Evolutionary conservation across 2,888 invertebrate genomes (phyloP), one percentile per base, ranked within the genome.

Genomic region (Rhimphoctona megacephalus): DNA sequence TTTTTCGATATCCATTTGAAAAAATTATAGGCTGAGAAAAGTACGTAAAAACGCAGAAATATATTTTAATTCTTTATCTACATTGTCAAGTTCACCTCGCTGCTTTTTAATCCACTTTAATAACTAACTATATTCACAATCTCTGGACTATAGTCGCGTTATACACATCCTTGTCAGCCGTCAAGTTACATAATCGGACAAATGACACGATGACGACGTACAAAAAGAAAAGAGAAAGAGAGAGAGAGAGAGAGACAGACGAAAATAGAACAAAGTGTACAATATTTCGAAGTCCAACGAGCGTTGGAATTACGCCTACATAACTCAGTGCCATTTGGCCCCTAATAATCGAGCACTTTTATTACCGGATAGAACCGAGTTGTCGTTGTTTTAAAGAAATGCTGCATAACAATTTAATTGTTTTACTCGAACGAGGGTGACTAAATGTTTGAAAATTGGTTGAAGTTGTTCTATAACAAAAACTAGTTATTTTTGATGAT

Each of bases 1-100:
- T 54, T 54, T 22, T 57, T 22, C 3, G 7, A 25, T 22, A 9
- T 25, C 19, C 1, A 57, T 5, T 4, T n/a, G 14, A 43, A 49
- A 33, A 43, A 74, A 17, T 39, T 19, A n/a, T 17, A 4, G 74
- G 25, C 6, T 7, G n/a, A n/a, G 11, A 25, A 14, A 14, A 22
- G 57, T 25, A 22, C 39, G 30, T 54, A 72, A 54, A 66, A 22
- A 66, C 73, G 25, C 66, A 77, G 22, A 22, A 69, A 77, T 64
- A 72, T 22, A 70, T 72, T 80, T 30, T 67, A 70, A 17, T 36
- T 83, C 36, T 57, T 80, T 80, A 84, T 84, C 84, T 84, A 43
- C 85, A 85, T 81, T 85, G 85, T 76, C 85, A 85, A 85, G 85
- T 85, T 85, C 85, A 85, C 52, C 76, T 81, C 80, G 33, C 76